Conservation (phyloP, 2,888 invertebrate genomes). For the Falcaria lacertinaria region DNA sequence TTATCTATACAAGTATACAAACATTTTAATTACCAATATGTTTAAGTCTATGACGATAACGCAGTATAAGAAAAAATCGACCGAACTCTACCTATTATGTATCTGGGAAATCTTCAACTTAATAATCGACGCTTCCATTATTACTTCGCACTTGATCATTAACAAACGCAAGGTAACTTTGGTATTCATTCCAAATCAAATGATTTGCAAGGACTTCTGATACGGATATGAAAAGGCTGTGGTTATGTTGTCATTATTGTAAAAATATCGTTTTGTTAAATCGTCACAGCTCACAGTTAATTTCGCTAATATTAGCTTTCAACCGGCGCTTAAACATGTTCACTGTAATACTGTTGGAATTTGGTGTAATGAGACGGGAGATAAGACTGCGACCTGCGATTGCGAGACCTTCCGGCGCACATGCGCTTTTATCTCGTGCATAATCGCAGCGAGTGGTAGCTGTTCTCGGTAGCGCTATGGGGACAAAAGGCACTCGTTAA, state of each 20-base stretch:
- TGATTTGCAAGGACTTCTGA: not conserved
- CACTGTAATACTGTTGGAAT: not conserved
- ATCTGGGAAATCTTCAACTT: not conserved
- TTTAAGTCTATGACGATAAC: constrained; percentile 29
- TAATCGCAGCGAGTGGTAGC: constrained; percentile 13
- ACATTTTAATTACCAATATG: constrained; percentile 50
- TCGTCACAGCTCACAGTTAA: no score
- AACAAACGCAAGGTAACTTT: not conserved
- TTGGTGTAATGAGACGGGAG: not conserved
- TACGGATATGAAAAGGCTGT: not conserved
- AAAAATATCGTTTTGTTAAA: no score
- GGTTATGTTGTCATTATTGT: no score
- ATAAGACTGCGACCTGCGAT: not conserved
- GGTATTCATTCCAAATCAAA: not conserved
- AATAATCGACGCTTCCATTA: not conserved
- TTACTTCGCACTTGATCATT: not conserved
- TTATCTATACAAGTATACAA: constrained; percentile 54
- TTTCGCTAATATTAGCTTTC: no score
- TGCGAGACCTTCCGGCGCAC: not conserved
- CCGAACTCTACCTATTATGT: constrained; percentile 1
- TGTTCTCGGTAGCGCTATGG: constrained; percentile 33
- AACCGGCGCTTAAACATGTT: not conserved
- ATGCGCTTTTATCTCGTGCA: constrained; percentile 12
- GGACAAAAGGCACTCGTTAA: constrained; percentile 42
- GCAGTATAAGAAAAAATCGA: constrained; percentile 11